Evolutionary conservation across 2,797 vertebrate species (phyloP).

Genomic region (Pachyuromys duprasi): DNA sequence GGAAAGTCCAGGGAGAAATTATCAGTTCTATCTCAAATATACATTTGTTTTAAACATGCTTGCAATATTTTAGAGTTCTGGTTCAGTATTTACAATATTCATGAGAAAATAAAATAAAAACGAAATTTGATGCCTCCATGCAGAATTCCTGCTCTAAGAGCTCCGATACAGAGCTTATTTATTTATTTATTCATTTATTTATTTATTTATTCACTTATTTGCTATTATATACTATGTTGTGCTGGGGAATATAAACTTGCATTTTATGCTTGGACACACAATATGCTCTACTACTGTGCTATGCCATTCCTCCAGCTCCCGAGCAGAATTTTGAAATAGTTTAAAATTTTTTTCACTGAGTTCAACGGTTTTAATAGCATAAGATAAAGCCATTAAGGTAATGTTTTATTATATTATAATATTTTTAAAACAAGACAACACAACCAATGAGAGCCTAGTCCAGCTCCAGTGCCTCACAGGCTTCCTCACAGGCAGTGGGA

Average conservation of each 20-base stretch:
- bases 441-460: not conserved
- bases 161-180: not conserved
- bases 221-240: not conserved
- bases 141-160: not conserved
- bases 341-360: not conserved
- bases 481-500: too few relatives aligned
- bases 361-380: not conserved
- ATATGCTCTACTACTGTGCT: not conserved
- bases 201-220: not conserved
- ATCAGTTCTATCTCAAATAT: too few relatives aligned
- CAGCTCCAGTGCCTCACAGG: too few relatives aligned
- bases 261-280: not conserved
- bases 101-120: not conserved
- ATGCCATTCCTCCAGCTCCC: too few relatives aligned
- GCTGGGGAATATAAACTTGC: not conserved
- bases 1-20: not conserved
- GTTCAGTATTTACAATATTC: constrained; percentile 25
- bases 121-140: not conserved
- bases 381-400: not conserved
- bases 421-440: not conserved
- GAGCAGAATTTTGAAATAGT: not conserved
- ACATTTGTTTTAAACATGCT: constrained; percentile 9
- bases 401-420: not conserved
- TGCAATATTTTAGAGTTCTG: not conserved
- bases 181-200: not conserved